Conservation (phyloP, 2,888 invertebrate genomes). For the Pristionchus exspectatus region DNA sequence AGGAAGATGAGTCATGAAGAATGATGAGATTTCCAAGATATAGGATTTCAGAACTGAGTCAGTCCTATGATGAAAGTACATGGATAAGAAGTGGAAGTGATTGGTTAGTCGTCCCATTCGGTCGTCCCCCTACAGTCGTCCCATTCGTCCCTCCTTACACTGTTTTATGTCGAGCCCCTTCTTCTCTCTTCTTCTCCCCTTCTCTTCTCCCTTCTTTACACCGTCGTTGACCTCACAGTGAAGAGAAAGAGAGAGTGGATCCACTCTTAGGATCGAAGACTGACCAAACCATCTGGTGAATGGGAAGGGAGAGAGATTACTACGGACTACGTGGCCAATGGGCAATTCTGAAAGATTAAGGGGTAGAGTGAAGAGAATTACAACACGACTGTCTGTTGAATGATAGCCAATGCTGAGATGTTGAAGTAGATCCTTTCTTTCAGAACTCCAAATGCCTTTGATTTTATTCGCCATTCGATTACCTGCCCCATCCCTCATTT, state of each 20-base stretch:
- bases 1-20: constrained; percentile 9
- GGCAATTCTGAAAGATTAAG: neutral
- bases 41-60: neutral
- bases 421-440: neutral
- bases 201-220: constrained; percentile 43
- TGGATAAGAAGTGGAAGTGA: neutral
- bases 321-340: neutral
- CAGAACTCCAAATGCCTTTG: neutral
- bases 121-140: no score
- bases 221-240: constrained; percentile 44
- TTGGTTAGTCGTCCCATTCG: neutral
- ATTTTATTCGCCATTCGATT: neutral
- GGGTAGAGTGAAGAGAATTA: neutral
- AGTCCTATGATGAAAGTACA: neutral
- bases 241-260: constrained; percentile 10
- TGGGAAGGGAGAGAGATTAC: neutral
- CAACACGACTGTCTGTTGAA: neutral
- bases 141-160: neutral
- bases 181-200: neutral
- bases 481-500: neutral
- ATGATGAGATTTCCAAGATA: constrained; percentile 30
- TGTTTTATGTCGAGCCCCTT: neutral
- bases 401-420: neutral
- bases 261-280: constrained; percentile 20
- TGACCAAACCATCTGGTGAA: constrained; percentile 46